These are phyloP conservation scores for Augiades crinisus DNA, from an alignment of 2,888 invertebrate genomes.

Conservation along the genomic window DNA sequence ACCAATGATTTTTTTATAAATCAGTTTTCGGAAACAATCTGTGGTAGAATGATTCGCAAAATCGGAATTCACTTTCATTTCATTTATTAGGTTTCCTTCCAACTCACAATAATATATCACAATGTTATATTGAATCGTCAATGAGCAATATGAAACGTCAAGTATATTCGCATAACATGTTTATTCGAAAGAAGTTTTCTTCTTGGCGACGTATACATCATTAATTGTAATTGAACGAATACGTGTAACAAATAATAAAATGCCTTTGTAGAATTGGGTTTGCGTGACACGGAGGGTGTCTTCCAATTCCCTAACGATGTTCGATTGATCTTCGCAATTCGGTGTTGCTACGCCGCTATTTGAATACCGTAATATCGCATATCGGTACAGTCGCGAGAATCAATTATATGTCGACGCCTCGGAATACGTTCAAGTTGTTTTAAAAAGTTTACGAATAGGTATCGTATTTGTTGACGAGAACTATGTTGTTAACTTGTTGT, in stretches of 20 bases:
- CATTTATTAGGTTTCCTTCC: slow-evolving; percentile 14
- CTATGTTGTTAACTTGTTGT: too few species aligned
- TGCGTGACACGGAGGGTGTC: slow-evolving; percentile 7
- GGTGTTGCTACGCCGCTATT: slow-evolving; percentile 3
- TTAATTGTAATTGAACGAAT: slow-evolving; percentile 11
- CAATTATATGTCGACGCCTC: neutral
- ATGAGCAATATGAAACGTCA: slow-evolving; percentile 6
- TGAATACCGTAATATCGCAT: slow-evolving; percentile 19
- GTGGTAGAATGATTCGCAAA: too few species aligned
- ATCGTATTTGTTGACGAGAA: too few species aligned
- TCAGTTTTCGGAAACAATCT: too few species aligned
- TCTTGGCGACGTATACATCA: neutral
- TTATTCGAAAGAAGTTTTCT: slow-evolving; percentile 1
- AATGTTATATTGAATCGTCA: neutral
- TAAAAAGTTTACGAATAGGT: too few species aligned
- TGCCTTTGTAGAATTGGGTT: slow-evolving; percentile 18
- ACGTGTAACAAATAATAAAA: slow-evolving; percentile 24
- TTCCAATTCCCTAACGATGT: slow-evolving; percentile 17
- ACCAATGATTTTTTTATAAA: too few species aligned
- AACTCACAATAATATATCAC: slow-evolving; percentile 1
- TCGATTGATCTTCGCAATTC: slow-evolving; percentile 17
- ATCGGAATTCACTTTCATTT: slow-evolving; percentile 1
- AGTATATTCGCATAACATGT: too few species aligned
- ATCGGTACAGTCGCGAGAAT: slow-evolving; percentile 6
- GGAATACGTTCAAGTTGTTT: too few species aligned